Evolutionary conservation across 2,797 vertebrate species (phyloP), one percentile per base, ranked within the genome.

Genomic region (Sebastes iracundus): DNA sequence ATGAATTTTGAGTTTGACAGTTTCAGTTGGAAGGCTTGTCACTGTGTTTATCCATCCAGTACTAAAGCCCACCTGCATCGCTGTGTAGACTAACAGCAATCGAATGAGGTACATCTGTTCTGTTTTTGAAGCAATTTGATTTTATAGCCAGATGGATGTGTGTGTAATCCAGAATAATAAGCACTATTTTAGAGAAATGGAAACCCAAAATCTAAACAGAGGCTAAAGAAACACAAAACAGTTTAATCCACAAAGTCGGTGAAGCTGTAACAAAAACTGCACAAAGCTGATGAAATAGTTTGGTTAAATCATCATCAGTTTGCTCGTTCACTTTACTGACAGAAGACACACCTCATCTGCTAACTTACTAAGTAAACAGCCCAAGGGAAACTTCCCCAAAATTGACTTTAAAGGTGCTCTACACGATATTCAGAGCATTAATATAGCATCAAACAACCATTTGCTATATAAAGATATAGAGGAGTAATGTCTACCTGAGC

Each of bases 41-140:
- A 58, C 13, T 52, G 80, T 77, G 85, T 81, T 91, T 85, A 76
- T 86, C 83, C 85, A 76, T 74, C 66, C 65, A 63, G n/a, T 30
- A 60, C 71, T 9, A 68, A 67, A 63, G 13, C 72, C 28, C 75
- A 87, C 81, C 80, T 83, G 85, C 63, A 53, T 79, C 78, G 7
- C 20, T 10, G 62, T 81, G 32, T 25, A 28, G 35, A 63, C 56
- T 30, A 27, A 62, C 72, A 82, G 42, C 61, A 70, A n/a, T 52
- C 38, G 61, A 71, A 77, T 14, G 52, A 68, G 38, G 1, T 49
- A 16, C 80, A 80, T 79, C 61, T 87, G 86, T 67, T 83, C 27
- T 11, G 18, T 56, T 42, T 53, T 62, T 27, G 65, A n/a, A 58
- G 16, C 16, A 30, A 38, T 35, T 76, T 7, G 56, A 2, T 75